Base-by-base conservation (phyloP, 2,888 invertebrate species). In the Drosophila hawaiiensis region DNA sequence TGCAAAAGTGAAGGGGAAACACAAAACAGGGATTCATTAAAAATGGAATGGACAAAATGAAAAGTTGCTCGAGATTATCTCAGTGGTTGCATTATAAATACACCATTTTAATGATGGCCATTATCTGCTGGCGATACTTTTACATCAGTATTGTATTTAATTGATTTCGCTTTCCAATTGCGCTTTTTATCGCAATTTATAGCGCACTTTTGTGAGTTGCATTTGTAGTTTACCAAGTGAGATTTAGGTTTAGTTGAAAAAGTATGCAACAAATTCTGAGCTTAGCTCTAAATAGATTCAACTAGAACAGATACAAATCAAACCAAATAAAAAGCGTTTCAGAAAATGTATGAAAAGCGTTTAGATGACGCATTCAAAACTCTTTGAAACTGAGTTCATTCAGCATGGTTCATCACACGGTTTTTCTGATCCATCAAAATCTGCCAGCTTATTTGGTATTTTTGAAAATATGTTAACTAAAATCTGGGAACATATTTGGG, bases 21-120 rank as follows among this genome's bases (percentile, higher is more conserved):
- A 3, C 9, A 33, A 29, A 47, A 43, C 43, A 35, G 5, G 59
- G 1, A 65, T 59, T 73, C 29, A 55, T 69, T 64, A 43, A 59
- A 67, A 50, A 10, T 28, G 7, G 10, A 62, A 63, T 31, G 37
- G n/a, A 39, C 62, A 43, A 63, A 43, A 31, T 28, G 37, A 43
- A 31, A 28, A 37, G 9, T 16, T 58, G 43, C 4, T 22, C 53
- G n/a, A n/a, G 14, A 41, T 41, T 56, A 56, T 29, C 56, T 7
- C 14, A 5, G 7, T 14, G 12, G 28, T 16, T 16, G 25, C 37
- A 37, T n/a, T 50, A 22, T 47, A 47, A 47, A 22, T 10, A 50
- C 10, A 5, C 3, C 6, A 14, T 54, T 33, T 54, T 54, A 47
- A 47, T 54, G 33, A 54, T 29, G 31, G 31, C 12, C 19, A n/a